These are phyloP conservation scores for Pholis gunnellus DNA, from an alignment of 2,113 vertebrate genomes.

Conservation along the genomic window DNA sequence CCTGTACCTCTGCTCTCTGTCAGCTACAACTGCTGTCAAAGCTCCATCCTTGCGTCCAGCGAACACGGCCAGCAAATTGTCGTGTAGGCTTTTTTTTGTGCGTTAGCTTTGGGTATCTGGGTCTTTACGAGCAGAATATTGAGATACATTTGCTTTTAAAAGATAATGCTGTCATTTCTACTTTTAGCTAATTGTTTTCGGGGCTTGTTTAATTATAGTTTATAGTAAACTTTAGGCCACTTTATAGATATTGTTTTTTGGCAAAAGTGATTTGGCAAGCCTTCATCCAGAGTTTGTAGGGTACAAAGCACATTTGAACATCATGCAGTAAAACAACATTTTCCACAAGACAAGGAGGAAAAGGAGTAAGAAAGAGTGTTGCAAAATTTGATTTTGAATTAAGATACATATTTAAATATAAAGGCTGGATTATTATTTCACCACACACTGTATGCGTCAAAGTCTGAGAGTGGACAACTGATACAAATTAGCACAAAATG, in stretches of 20 bases:
- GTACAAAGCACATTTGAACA: background rate
- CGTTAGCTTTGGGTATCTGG: slow-evolving; percentile 25
- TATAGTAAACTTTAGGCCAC: background rate
- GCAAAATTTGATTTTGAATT: background rate
- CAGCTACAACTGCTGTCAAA: slow-evolving; percentile 64
- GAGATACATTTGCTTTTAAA: slow-evolving; percentile 28
- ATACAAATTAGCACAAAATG: slow-evolving; percentile 37
- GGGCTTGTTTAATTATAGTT: slow-evolving; percentile 15
- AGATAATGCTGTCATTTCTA: background rate
- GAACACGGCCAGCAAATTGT: slow-evolving; percentile 27
- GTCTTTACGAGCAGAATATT: slow-evolving; percentile 26
- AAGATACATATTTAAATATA: background rate
- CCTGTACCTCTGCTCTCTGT: slow-evolving; percentile 63
- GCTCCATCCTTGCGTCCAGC: slow-evolving; percentile 23
- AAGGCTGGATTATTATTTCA: background rate
- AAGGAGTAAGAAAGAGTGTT: background rate
- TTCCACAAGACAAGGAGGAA: background rate
- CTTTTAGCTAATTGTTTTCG: background rate
- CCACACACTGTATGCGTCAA: background rate
- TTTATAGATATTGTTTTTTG: background rate
- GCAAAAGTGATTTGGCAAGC: background rate
- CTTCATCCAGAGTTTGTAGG: background rate
- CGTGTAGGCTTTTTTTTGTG: slow-evolving; percentile 24
- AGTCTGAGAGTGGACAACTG: background rate
- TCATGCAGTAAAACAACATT: background rate